phyloP scores from a whole-genome alignment of 64 coral and sea anemone species.

The Montipora efflorescens region DNA sequence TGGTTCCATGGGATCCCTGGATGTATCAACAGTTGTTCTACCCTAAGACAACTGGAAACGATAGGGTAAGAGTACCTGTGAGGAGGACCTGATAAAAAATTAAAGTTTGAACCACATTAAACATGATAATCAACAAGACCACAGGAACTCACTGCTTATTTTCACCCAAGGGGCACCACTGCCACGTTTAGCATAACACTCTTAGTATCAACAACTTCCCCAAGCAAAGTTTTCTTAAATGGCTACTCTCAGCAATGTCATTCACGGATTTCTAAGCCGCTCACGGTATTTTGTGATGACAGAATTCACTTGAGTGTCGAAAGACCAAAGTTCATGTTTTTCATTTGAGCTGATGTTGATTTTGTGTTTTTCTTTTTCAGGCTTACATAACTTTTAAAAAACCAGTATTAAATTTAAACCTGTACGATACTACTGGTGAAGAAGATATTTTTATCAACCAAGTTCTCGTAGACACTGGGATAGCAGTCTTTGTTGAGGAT shows the following conservation, averaged over 20 bases:
- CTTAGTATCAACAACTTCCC: too few relatives aligned
- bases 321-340: background rate
- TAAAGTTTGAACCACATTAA: too few relatives aligned
- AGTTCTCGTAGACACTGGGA: conserved; percentile 76
- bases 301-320: background rate
- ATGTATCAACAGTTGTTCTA: conserved; percentile 40
- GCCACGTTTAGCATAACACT: too few relatives aligned
- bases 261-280: too few relatives aligned
- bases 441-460: conserved; percentile 83
- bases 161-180: too few relatives aligned
- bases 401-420: conserved; percentile 69
- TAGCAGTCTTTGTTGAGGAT: conserved; percentile 60
- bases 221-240: too few relatives aligned
- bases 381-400: conserved; percentile 73
- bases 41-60: background rate
- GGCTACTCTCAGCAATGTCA: too few relatives aligned
- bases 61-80: background rate
- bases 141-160: background rate
- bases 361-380: background rate
- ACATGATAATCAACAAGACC: background rate
- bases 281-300: too few relatives aligned
- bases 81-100: too few relatives aligned
- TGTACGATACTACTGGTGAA: conserved; percentile 89
- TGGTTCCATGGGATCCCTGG: conserved; percentile 69
- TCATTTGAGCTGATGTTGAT: background rate